Conservation (phyloP, 2,888 invertebrate genomes). For the Polydrusus tereticollis region DNA sequence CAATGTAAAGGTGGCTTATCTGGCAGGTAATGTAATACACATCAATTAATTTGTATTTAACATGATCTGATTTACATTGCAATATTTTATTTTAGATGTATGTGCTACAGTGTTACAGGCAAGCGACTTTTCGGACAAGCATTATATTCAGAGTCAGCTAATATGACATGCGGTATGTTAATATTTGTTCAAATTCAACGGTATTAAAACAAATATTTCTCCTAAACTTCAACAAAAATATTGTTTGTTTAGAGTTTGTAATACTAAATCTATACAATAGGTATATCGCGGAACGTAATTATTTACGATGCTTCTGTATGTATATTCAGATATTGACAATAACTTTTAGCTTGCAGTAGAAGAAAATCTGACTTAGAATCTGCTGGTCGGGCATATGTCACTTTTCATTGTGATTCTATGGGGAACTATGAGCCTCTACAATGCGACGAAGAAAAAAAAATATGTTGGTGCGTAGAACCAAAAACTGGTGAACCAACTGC, state of each 20-base stretch:
- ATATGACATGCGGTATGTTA: slow-evolving; percentile 77
- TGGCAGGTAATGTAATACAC: slow-evolving; percentile 69
- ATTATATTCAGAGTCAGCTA: slow-evolving; percentile 70
- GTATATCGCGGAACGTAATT: too few relatives aligned
- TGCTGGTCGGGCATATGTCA: slow-evolving; percentile 66
- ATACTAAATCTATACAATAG: too few relatives aligned
- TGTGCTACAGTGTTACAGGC: slow-evolving; percentile 74
- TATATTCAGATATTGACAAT: too few relatives aligned
- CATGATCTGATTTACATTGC: neutral
- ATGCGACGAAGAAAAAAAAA: slow-evolving; percentile 72
- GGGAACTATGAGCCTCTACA: slow-evolving; percentile 80
- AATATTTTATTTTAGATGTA: slow-evolving; percentile 69
- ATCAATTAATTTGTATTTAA: neutral
- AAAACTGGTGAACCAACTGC: slow-evolving; percentile 73
- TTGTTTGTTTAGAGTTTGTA: too few relatives aligned
- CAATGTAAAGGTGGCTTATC: slow-evolving; percentile 77
- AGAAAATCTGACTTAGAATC: slow-evolving; percentile 70
- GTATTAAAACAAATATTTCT: too few relatives aligned
- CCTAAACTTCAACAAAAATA: too few relatives aligned
- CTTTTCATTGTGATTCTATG: slow-evolving; percentile 74
- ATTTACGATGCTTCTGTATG: too few relatives aligned
- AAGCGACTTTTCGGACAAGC: slow-evolving; percentile 76
- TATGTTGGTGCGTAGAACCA: slow-evolving; percentile 79
- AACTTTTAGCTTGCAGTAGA: slow-evolving; percentile 73
- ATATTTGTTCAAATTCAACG: too few relatives aligned